Percentiles rank a stretch among this genome's conserved stretches.
Evolutionary conservation across 92 coral and sea anemone genomes (phyloP).

Genomic region (Plumapathes pennacea): DNA sequence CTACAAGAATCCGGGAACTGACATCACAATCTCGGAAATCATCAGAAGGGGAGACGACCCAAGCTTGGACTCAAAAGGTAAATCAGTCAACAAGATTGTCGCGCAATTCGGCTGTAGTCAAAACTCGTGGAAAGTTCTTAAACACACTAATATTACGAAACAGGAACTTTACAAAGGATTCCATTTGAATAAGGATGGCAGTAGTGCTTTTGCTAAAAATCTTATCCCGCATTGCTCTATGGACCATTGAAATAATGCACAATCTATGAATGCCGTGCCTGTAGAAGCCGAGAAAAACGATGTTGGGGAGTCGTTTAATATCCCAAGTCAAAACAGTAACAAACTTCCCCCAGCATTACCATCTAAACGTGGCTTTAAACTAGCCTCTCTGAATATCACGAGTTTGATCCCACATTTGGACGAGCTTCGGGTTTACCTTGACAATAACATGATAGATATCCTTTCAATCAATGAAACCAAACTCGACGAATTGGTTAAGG

Average conservation of each 20-base stretch:
- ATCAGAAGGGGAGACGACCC: conserved; percentile 14
- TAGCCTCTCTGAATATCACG: conserved; percentile 19
- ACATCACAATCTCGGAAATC: conserved; percentile 8
- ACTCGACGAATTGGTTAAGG: conserved; percentile 24
- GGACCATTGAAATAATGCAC: no score
- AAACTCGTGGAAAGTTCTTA: conserved; percentile 18
- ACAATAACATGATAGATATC: conserved; percentile 18
- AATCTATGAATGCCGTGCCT: no score
- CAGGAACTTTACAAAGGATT: conserved; percentile 24
- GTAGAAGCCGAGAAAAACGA: no score
- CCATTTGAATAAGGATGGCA: conserved; percentile 41
- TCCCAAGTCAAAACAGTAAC: no score
- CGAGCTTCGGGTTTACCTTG: conserved; percentile 3
- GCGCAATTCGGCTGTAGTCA: neutral
- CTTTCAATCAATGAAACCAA: conserved; percentile 54
- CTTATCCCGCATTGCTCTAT: no score
- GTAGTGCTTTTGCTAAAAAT: conserved; percentile 5
- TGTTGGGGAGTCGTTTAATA: no score
- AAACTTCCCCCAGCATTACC: no score
- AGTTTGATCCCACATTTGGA: conserved; percentile 10
- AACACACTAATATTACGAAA: conserved; percentile 38
- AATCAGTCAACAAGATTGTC: neutral
- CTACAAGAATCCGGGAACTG: neutral
- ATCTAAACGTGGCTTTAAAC: conserved; percentile 20
- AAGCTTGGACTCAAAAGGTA: conserved; percentile 1